Conservation (phyloP, 2,888 invertebrate genomes). For the Anoplius nigerrimus region DNA sequence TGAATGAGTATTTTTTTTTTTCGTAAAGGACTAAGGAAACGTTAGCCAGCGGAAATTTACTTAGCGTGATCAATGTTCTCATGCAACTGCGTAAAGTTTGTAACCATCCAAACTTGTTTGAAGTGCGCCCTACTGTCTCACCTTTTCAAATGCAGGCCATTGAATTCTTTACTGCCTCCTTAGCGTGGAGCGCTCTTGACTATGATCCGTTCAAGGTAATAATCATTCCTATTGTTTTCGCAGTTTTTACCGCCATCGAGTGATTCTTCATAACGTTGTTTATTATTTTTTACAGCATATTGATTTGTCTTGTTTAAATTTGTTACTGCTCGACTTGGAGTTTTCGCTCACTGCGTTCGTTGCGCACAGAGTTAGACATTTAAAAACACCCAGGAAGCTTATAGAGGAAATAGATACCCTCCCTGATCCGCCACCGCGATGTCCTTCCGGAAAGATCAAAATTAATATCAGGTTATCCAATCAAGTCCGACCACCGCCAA, state of each 20-base stretch:
- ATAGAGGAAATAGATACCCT: constrained; percentile 83
- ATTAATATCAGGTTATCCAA: constrained; percentile 77
- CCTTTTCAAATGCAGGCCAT: constrained; percentile 93
- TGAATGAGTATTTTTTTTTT: not conserved
- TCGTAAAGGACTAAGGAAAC: constrained; percentile 91
- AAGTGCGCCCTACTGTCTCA: constrained; percentile 95
- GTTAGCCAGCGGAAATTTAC: constrained; percentile 92
- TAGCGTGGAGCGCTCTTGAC: constrained; percentile 82
- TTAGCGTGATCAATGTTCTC: constrained; percentile 96
- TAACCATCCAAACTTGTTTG: constrained; percentile 98
- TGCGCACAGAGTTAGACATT: constrained; percentile 86
- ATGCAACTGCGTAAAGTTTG: constrained; percentile 99
- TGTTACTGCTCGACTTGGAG: constrained; percentile 82
- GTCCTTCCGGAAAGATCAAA: constrained; percentile 81
- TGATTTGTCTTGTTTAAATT: constrained; percentile 80
- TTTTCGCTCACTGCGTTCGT: constrained; percentile 86
- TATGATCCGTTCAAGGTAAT: constrained; percentile 85
- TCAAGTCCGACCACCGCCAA: constrained; percentile 63
- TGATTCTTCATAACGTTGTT: constrained; percentile 12
- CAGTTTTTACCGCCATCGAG: not conserved
- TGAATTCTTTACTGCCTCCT: constrained; percentile 82
- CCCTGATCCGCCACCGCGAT: constrained; percentile 79
- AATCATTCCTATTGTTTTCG: not conserved
- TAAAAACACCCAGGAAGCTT: constrained; percentile 83
- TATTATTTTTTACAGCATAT: constrained; percentile 78